Conservation (phyloP, 2,113 vertebrate species). For the Gila orcuttii region DNA sequence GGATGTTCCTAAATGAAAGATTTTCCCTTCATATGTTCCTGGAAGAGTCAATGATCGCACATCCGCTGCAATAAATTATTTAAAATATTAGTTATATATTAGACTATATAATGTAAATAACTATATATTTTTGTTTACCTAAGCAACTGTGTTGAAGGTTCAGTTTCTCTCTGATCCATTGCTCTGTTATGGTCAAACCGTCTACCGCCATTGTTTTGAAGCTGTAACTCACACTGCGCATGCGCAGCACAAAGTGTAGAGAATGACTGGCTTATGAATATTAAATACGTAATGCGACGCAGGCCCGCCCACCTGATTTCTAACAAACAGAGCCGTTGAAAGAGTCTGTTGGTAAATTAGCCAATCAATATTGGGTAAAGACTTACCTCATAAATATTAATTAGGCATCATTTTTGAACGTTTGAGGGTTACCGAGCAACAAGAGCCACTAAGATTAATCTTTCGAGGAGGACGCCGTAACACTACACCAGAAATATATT, state of each 20-base stretch:
- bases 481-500: not conserved
- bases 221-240: not conserved
- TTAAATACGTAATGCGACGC: not conserved
- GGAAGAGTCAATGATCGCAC: slow-evolving; percentile 79
- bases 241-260: slow-evolving; percentile 57
- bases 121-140: slow-evolving; percentile 67
- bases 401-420: not conserved
- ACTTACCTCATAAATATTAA: not conserved
- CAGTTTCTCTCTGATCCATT: slow-evolving; percentile 74
- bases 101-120: not conserved
- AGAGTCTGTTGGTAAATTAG: not conserved
- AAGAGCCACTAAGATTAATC: too few relatives aligned
- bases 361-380: not conserved
- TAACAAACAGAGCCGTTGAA: not conserved
- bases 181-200: slow-evolving; percentile 73
- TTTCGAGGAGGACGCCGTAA: not conserved
- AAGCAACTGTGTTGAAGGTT: slow-evolving; percentile 71
- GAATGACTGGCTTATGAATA: not conserved
- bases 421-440: not conserved
- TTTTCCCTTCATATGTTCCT: slow-evolving; percentile 81
- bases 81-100: not conserved
- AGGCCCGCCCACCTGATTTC: not conserved
- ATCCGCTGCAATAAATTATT: slow-evolving; percentile 68
- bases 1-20: slow-evolving; percentile 74
- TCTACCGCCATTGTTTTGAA: slow-evolving; percentile 79